Evolutionary conservation across 2,113 vertebrate species (phyloP), one percentile per base, ranked within the genome.

Genomic region (Phrynocephalus versicolor): DNA sequence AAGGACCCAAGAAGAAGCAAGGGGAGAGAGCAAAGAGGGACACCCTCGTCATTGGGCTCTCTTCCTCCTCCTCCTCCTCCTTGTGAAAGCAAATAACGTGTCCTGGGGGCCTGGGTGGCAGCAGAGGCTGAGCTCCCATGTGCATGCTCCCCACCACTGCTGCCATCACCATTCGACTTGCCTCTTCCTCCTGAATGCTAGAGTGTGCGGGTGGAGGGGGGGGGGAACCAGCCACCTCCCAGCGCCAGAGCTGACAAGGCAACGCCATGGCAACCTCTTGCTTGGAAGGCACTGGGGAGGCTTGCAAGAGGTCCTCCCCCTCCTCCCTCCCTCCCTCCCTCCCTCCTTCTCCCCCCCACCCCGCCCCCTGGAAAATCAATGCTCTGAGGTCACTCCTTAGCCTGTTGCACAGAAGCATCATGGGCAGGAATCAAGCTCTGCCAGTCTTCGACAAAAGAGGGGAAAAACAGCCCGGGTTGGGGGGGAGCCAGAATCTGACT

Each of bases 161-260:
- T 51, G n/a, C 45, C 5, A 51, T 51, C 45, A 10, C 5, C 45
- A 5, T 51, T 5, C 73, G 45, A 6, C 74, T 15, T n/a, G 62
- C 79, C 27, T 80, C 60, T 45, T 51, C 13, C 23, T 33, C 64
- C 62, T 21, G 9, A n/a, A 23, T 67, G 64, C 41, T 35, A 39
- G 79, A 80, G 62, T 62, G n/a, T 80, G 18, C 62, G 62, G 45
- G 79, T n/a, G n/a, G n/a, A n/a, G n/a, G n/a, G n/a, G n/a, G n/a
- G n/a, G n/a, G n/a, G n/a, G n/a, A 39, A 30, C 79, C 27, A 62
- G 79, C 79, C 62, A 67, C 79, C 41, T 80, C 18, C 62, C 79
- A 51, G n/a, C 41, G 41, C 65, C 79, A 80, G 13, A 55, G 41
- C 41, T 55, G 73, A 27, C 73, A 75, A 45, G 45, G 45, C 45